phyloP scores from a whole-genome alignment of 1,140 invertebrate genomes.

The Neodiprion fabricii region DNA sequence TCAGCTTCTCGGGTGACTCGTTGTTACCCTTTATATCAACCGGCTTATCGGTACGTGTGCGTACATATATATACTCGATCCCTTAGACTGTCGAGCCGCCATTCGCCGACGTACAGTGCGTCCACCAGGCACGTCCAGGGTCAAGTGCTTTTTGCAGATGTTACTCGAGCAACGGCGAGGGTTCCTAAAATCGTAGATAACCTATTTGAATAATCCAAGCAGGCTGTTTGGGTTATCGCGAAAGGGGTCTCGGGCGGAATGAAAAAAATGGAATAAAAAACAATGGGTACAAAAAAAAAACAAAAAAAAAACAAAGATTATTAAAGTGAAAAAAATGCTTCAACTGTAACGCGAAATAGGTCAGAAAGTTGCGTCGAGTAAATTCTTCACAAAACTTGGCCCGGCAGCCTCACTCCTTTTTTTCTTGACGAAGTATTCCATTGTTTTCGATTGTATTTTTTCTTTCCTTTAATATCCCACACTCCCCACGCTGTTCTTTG shows the following conservation, averaged over 20 bases:
- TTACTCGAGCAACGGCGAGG: background rate
- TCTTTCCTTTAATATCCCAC: background rate
- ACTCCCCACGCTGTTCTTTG: background rate
- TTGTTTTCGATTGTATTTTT: conserved; percentile 10
- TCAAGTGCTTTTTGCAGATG: no score
- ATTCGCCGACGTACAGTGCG: no score
- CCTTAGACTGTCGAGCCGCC: no score
- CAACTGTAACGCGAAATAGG: conserved; percentile 13
- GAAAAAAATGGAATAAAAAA: conserved; percentile 12
- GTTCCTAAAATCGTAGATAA: background rate
- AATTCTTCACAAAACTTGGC: conserved; percentile 13
- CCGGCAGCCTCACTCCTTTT: conserved; percentile 9
- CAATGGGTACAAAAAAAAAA: conserved; percentile 12
- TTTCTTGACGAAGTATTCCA: background rate
- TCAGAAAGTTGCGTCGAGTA: conserved; percentile 9
- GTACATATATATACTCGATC: background rate
- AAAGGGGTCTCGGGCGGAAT: background rate
- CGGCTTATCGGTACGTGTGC: background rate
- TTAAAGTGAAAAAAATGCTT: background rate
- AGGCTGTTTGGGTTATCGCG: background rate
- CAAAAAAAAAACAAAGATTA: background rate
- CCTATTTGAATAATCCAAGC: no score
- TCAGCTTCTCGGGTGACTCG: background rate
- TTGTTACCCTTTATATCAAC: background rate
- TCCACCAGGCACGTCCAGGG: no score